These are phyloP conservation scores for Folsomia candida DNA, from an alignment of 2,888 invertebrate genomes.

Conservation along the genomic window DNA sequence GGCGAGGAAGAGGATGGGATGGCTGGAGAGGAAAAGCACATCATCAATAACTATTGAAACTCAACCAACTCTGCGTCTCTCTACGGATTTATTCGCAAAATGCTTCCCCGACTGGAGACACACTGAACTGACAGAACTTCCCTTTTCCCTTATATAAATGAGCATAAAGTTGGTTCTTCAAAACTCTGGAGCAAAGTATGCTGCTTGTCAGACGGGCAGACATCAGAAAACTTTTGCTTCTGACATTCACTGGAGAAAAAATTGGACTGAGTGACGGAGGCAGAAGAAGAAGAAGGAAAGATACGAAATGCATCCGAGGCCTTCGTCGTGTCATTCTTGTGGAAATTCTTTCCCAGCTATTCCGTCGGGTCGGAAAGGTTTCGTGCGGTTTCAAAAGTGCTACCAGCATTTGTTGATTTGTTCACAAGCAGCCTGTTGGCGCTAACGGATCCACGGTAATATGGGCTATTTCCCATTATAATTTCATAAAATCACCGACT, in stretches of 20 bases:
- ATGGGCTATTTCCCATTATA: neutral
- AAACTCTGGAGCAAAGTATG: conserved; percentile 4
- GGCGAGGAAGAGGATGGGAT: neutral
- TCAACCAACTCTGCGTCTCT: neutral
- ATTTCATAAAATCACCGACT: neutral
- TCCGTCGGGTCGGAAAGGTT: neutral
- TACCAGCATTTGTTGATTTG: conserved; percentile 19
- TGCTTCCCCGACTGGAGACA: neutral
- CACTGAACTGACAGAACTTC: conserved; percentile 12
- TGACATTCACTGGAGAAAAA: conserved; percentile 14
- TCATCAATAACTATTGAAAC: conserved; percentile 7
- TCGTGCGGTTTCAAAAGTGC: neutral
- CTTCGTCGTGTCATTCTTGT: neutral
- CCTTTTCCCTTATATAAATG: conserved; percentile 14
- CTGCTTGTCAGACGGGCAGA: conserved; percentile 12
- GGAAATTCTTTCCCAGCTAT: neutral
- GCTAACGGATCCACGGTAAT: neutral
- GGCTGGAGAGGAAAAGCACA: conserved; percentile 5
- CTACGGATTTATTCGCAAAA: neutral
- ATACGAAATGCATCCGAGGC: conserved; percentile 15
- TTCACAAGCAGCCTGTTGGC: conserved; percentile 8
- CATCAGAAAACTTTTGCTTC: conserved; percentile 16
- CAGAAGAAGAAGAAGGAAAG: neutral
- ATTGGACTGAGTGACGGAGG: conserved; percentile 9
- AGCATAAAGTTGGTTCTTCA: conserved; percentile 15